Evolutionary conservation across 2,888 invertebrate genomes (phyloP).

Genomic region (Chrysolina oricalcia): DNA sequence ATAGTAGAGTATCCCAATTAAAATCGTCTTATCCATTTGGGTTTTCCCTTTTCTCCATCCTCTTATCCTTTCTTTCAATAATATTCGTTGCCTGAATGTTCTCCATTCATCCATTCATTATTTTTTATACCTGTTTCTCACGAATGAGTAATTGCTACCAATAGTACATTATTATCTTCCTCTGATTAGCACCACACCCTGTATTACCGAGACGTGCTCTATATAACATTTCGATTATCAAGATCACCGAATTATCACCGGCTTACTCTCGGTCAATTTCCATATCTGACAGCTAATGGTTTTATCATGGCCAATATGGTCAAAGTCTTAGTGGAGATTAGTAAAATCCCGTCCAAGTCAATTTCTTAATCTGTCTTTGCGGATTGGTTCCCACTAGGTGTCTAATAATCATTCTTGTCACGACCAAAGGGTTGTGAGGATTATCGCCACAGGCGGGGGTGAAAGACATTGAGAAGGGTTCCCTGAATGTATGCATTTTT

Average conservation of each 20-base stretch:
- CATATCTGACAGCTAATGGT: conserved; percentile 45
- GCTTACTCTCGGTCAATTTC: conserved; percentile 40
- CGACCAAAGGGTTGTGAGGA: conserved; percentile 54
- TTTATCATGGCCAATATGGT: conserved; percentile 57
- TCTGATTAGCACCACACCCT: background rate
- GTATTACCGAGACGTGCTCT: background rate
- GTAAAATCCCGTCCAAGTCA: conserved; percentile 56
- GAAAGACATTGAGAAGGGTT: background rate
- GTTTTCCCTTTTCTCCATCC: too few relatives aligned
- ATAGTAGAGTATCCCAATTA: too few relatives aligned
- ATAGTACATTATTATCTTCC: too few relatives aligned
- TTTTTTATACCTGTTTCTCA: too few relatives aligned
- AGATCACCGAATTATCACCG: conserved; percentile 14
- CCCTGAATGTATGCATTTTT: too few relatives aligned
- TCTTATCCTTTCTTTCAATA: too few relatives aligned
- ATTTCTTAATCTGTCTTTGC: conserved; percentile 61
- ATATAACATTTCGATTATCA: background rate
- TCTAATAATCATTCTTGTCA: conserved; percentile 62
- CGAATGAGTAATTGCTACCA: too few relatives aligned
- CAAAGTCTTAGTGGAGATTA: conserved; percentile 48
- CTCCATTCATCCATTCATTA: too few relatives aligned
- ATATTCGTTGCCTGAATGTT: too few relatives aligned
- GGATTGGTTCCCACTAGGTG: conserved; percentile 59
- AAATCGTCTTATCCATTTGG: too few relatives aligned
- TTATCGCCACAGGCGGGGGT: conserved; percentile 42